Conservation (phyloP, 2,113 vertebrate species). For the Neomonachus schauinslandi region DNA sequence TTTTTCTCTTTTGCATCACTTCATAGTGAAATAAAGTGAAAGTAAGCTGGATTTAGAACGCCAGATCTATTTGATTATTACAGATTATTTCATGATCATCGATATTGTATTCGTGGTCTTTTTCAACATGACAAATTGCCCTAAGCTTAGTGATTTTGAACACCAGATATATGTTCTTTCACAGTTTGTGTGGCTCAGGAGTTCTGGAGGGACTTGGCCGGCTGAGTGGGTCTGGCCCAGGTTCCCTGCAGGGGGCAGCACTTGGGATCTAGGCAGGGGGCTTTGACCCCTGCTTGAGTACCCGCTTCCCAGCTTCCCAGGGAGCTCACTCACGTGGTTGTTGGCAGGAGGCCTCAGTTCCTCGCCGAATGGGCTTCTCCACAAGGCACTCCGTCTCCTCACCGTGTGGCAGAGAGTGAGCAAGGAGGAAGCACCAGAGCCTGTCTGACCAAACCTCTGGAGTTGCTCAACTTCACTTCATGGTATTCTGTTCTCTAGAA, state of each 20-base stretch:
- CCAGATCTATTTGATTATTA: neutral
- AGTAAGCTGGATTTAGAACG: neutral
- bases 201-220: neutral
- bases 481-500: neutral
- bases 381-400: rapidly evolving
- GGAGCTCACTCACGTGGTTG: neutral
- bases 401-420: rapidly evolving
- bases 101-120: neutral
- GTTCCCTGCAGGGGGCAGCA: neutral
- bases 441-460: neutral
- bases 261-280: neutral
- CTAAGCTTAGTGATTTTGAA: neutral
- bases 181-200: neutral
- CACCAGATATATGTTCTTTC: neutral
- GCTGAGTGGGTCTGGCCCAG: neutral
- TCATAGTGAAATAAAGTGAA: neutral
- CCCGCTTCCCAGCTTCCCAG: neutral
- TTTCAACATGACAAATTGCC: neutral
- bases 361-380: rapidly evolving
- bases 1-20: neutral
- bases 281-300: rapidly evolving
- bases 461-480: rapidly evolving
- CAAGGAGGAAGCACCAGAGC: neutral
- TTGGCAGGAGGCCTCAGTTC: neutral
- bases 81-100: neutral